Evolutionary conservation across 2,113 vertebrate species (phyloP).

Genomic region (Sardina pilchardus): DNA sequence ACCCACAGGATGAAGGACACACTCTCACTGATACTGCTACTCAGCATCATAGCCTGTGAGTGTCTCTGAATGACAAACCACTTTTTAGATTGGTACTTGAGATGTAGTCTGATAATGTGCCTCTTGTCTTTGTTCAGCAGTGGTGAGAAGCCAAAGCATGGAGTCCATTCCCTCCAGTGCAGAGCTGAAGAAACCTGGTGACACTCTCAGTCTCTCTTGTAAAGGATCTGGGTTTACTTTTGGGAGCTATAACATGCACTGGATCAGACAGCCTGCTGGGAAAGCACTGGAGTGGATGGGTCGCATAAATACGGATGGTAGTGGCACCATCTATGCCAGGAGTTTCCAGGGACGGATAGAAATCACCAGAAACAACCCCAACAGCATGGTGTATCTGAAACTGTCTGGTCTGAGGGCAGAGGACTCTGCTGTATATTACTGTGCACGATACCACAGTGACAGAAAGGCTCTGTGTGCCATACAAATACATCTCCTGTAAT

Average conservation of each 20-base stretch:
- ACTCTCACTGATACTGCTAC: constrained; percentile 23
- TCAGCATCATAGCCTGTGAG: constrained; percentile 26
- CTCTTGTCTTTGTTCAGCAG: neutral
- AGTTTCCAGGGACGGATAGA: neutral
- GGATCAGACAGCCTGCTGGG: constrained; percentile 52
- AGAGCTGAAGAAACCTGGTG: constrained; percentile 24
- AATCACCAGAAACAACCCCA: constrained; percentile 43
- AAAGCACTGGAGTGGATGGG: constrained; percentile 56
- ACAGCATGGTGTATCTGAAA: constrained; percentile 42
- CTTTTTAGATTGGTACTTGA: neutral
- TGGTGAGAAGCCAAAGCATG: constrained; percentile 15
- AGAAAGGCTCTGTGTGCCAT: neutral
- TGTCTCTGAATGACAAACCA: neutral
- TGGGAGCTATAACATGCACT: neutral
- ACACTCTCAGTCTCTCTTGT: constrained; percentile 48
- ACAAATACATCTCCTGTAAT: constrained; percentile 6
- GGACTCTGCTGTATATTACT: constrained; percentile 39
- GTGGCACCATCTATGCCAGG: neutral
- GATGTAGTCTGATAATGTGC: neutral
- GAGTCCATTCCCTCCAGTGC: neutral
- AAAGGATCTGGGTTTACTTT: constrained; percentile 46
- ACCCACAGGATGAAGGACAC: constrained; percentile 13
- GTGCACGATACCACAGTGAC: constrained; percentile 26
- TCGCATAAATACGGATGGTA: neutral
- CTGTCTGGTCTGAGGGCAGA: constrained; percentile 41